Conservation (phyloP, 2,797 vertebrate species). For the Agapornis canus region DNA sequence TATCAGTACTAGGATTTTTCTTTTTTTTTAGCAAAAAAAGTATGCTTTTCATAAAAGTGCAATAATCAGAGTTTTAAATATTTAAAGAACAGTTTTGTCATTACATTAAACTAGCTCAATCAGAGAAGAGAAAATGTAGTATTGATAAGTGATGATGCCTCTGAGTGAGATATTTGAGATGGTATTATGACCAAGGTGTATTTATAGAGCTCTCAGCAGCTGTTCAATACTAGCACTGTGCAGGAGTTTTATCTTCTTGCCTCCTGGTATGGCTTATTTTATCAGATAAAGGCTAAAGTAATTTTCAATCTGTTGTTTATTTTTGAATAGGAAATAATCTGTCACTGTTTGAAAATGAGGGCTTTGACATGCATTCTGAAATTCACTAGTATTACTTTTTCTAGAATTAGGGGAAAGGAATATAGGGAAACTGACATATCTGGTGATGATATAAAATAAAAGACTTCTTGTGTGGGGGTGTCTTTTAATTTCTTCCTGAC, state of each 20-base stretch:
- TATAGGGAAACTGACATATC: background rate
- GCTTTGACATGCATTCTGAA: background rate
- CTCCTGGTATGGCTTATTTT: background rate
- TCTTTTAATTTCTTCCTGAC: background rate
- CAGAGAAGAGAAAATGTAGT: background rate
- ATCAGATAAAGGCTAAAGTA: background rate
- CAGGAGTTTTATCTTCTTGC: background rate
- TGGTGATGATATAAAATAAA: background rate
- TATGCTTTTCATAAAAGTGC: background rate
- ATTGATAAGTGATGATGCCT: background rate
- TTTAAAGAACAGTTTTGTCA: constrained; percentile 33
- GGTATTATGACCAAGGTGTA: background rate
- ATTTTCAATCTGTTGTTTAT: background rate
- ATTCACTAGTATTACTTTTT: background rate
- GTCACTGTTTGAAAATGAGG: background rate
- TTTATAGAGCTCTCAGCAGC: background rate
- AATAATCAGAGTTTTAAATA: constrained; percentile 36
- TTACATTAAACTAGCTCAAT: background rate
- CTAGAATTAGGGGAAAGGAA: rapidly evolving
- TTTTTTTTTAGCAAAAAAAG: background rate
- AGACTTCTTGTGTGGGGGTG: background rate
- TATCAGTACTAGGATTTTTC: background rate
- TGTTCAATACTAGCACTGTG: background rate
- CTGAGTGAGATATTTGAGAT: background rate
- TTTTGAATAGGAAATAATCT: background rate